Base-by-base conservation (phyloP, 2,797 vertebrate genomes). In the Eleutherodactylus coqui region DNA sequence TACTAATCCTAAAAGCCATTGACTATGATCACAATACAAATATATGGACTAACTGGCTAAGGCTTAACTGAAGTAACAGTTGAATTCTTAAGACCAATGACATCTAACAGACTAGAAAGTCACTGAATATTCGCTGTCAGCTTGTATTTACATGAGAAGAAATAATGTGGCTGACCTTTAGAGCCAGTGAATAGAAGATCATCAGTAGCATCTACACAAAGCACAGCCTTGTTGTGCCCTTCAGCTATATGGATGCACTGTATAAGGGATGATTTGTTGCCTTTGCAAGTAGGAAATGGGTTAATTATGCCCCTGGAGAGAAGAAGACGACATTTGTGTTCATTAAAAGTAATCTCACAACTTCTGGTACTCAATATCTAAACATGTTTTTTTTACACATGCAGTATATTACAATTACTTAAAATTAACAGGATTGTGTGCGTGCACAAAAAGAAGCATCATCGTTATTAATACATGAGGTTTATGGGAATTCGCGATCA, bases 141-240 rank as follows among this genome's bases (percentile, higher is more conserved):
- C 55, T 69, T 78, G 43, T 77, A 67, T 75, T 81, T 81, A 41
- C 51, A 81, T 14, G 60, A 60, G 77, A 51, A 45, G 69, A 43
- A 81, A 80, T 75, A 86, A 73, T 81, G 69, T 83, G 27, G 41
- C 89, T 91, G 88, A 98, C 98, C 98, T 96, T 99, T 99, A 32
- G 98, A 98, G 82, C 98, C 98, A 1, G 98, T 99, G 90, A 99
- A 98, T 55, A 99, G 97, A 76, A 99, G 96, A 90, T 99, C 98
- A 49, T 99, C 96, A 0, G 98, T 99, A 83, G 96, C 96, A 80
- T 99, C 98, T 11, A 99, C 95, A 53, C 97, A 98, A 70, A 98
- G 95, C 41, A 99, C 95, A 14, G 98, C 96, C 88, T 99, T 99
- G n/a, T 95, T 96, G 84, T 99, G 98, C 0, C 98, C 98, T 93